phyloP scores from a whole-genome alignment of 2,113 vertebrate species.

The Piliocolobus tephrosceles region DNA sequence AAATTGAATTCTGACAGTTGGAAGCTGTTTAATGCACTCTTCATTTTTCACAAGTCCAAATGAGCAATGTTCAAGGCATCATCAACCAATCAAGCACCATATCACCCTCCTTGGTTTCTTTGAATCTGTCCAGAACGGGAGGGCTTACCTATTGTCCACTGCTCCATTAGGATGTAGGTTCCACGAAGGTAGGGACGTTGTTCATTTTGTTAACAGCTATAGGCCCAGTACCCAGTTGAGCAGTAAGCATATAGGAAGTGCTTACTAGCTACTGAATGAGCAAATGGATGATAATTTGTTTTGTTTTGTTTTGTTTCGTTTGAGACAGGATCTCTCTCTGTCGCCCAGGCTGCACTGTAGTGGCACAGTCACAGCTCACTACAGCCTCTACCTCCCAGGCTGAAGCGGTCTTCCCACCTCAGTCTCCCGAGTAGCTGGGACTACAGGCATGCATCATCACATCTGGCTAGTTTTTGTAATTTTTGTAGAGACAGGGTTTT shows the following conservation, averaged over 20 bases:
- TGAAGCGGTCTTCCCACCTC: too few relatives aligned
- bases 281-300: background rate
- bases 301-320: too few relatives aligned
- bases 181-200: background rate
- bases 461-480: too few relatives aligned
- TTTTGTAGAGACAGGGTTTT: too few relatives aligned
- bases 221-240: background rate
- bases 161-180: background rate
- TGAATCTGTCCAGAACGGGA: background rate
- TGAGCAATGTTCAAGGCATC: background rate
- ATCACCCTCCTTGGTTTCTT: background rate
- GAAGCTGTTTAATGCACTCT: slow-evolving; percentile 22
- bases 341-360: too few relatives aligned
- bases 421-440: too few relatives aligned
- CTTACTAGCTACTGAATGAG: background rate
- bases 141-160: background rate
- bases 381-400: too few relatives aligned
- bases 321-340: too few relatives aligned
- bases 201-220: background rate
- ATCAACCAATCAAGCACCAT: background rate
- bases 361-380: too few relatives aligned
- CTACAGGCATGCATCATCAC: too few relatives aligned
- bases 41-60: slow-evolving; percentile 28
- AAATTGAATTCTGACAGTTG: slow-evolving; percentile 47
- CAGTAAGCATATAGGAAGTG: background rate